A percentile compares a stretch with the other conserved stretches of the same genome.
These are phyloP conservation scores for Corynorhinus townsendii DNA, from an alignment of 2,113 vertebrate species.

Conservation along the genomic window DNA sequence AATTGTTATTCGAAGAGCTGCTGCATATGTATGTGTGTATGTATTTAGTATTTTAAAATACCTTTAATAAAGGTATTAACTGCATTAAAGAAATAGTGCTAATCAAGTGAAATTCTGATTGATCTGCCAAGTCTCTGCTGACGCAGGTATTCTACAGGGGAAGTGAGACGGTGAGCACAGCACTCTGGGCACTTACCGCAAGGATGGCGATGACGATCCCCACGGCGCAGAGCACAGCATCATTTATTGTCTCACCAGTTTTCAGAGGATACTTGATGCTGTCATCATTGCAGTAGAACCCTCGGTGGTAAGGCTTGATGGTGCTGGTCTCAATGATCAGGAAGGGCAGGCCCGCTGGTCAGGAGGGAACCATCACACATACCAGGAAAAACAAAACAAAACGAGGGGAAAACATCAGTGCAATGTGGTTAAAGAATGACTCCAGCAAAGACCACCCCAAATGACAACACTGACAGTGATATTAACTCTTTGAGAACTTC, in stretches of 20 bases:
- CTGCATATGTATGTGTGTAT: background rate
- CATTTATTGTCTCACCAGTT: constrained; percentile 95
- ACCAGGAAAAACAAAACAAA: constrained; percentile 44
- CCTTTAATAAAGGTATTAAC: background rate
- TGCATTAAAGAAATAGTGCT: background rate
- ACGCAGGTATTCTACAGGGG: background rate
- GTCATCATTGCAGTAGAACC: constrained; percentile 95
- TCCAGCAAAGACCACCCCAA: background rate
- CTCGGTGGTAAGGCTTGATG: constrained; percentile 93
- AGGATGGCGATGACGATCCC: constrained; percentile 97
- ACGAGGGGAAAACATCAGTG: background rate
- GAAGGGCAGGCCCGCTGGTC: constrained; percentile 95
- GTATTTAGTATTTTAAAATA: background rate
- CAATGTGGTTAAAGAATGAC: background rate
- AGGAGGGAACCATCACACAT: constrained; percentile 68
- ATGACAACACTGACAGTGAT: rapidly evolving
- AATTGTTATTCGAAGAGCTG: background rate
- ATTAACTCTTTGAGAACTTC: background rate
- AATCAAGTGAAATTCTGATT: background rate
- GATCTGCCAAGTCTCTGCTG: background rate
- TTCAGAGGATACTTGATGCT: constrained; percentile 98
- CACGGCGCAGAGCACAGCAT: constrained; percentile 93
- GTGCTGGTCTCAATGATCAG: constrained; percentile 99
- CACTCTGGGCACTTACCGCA: constrained; percentile 86
- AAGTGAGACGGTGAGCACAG: rapidly evolving